phyloP scores from a whole-genome alignment of 2,888 invertebrate genomes.

The Griposia aprilina region DNA sequence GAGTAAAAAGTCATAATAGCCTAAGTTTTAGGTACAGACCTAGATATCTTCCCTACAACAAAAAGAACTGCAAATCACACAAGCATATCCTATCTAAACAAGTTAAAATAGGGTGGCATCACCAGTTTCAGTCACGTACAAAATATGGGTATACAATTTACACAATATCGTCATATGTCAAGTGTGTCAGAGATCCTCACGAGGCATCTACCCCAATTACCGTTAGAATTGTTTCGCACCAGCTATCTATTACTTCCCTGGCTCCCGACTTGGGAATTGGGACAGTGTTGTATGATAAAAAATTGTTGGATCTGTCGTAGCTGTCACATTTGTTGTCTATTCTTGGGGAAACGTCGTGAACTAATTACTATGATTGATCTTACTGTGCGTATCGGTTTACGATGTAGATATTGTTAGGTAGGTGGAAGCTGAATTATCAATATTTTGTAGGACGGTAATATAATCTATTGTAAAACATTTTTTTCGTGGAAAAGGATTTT shows the following conservation, averaged over 20 bases:
- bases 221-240: constrained; percentile 84
- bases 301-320: constrained; percentile 74
- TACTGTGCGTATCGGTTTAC: constrained; percentile 58
- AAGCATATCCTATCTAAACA: constrained; percentile 16
- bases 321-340: constrained; percentile 49
- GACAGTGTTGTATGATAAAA: constrained; percentile 76
- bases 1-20: not conserved
- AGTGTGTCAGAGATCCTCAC: constrained; percentile 79
- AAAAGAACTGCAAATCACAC: not conserved
- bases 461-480: not conserved
- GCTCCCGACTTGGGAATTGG: constrained; percentile 79
- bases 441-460: constrained; percentile 11
- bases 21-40: not conserved
- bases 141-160: constrained; percentile 83
- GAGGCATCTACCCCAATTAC: constrained; percentile 87
- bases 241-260: constrained; percentile 85
- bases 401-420: constrained; percentile 9
- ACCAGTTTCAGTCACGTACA: constrained; percentile 76
- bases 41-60: not conserved
- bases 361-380: constrained; percentile 83
- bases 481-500: not conserved
- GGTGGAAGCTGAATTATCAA: constrained; percentile 51
- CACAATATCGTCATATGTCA: constrained; percentile 88
- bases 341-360: constrained; percentile 63
- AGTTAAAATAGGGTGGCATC: constrained; percentile 65